A percentile compares a stretch with the other conserved stretches of the same genome.
phyloP scores from a whole-genome alignment of 2,797 vertebrate genomes.

The Petrocephalus schoutedeni region DNA sequence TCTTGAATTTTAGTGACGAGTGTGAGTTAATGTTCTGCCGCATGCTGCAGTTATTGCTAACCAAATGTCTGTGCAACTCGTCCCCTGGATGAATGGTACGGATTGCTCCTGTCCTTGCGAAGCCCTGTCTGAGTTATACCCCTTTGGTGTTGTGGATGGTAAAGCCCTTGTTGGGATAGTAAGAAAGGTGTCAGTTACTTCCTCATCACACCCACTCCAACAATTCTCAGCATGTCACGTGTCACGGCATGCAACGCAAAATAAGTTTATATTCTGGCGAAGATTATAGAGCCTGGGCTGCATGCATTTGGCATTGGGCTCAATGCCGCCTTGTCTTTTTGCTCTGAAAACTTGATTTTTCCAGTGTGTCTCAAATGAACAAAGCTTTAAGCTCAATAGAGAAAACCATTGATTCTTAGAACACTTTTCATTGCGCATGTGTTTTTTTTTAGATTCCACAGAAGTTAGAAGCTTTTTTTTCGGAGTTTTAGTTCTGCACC shows the following conservation, averaged over 20 bases:
- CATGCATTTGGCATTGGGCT: background rate
- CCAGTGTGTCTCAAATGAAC: background rate
- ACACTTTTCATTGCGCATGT: background rate
- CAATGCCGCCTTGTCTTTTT: background rate
- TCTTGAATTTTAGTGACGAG: background rate
- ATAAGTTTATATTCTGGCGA: constrained; percentile 20
- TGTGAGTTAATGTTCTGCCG: background rate
- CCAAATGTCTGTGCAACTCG: background rate
- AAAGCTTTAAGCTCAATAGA: constrained; percentile 10
- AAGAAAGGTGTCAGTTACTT: background rate
- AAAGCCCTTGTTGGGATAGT: background rate
- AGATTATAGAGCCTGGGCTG: constrained; percentile 7
- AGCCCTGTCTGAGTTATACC: background rate
- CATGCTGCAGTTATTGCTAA: background rate
- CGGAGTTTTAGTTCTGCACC: background rate
- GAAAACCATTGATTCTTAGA: background rate
- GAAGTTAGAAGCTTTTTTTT: background rate
- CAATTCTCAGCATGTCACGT: no score
- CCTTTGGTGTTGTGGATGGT: background rate
- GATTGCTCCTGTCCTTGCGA: background rate
- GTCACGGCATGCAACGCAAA: constrained; percentile 22
- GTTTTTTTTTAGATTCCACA: background rate
- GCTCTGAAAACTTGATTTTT: background rate
- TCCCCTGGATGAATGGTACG: background rate
- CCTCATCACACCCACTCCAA: background rate